phyloP scores from a whole-genome alignment of 1,140 invertebrate genomes.

The Chironomus tepperi region DNA sequence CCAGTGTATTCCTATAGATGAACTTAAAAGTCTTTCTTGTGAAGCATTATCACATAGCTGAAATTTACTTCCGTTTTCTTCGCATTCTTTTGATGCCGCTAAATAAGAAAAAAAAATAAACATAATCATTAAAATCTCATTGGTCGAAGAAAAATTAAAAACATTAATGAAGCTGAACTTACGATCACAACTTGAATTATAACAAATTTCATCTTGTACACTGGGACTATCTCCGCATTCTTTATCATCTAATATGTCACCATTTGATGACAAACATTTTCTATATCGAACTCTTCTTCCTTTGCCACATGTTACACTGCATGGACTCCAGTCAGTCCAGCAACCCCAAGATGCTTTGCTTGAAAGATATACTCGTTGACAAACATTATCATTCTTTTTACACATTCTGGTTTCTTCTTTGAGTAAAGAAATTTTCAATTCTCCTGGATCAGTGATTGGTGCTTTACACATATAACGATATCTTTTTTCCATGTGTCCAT shows the following conservation, averaged over 20 bases:
- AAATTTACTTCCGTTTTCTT: constrained; percentile 51
- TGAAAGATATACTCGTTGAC: constrained; percentile 36
- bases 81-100: not conserved
- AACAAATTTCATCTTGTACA: constrained; percentile 49
- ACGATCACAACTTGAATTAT: constrained; percentile 52
- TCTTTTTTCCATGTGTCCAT: constrained; percentile 57
- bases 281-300: constrained; percentile 52
- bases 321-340: constrained; percentile 74
- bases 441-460: constrained; percentile 55
- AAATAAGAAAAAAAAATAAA: too few species aligned
- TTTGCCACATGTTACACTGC: constrained; percentile 62
- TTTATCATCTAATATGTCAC: constrained; percentile 41
- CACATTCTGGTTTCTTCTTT: constrained; percentile 75
- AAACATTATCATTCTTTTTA: constrained; percentile 48
- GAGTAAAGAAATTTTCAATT: constrained; percentile 50
- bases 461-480: constrained; percentile 70
- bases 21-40: not conserved
- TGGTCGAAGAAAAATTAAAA: not conserved
- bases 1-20: constrained; percentile 29
- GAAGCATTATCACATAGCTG: constrained; percentile 49
- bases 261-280: constrained; percentile 47
- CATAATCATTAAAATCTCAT: too few species aligned
- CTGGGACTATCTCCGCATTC: constrained; percentile 44
- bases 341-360: constrained; percentile 60
- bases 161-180: constrained; percentile 29